Percentiles rank a stretch among this genome's conserved stretches.
These are phyloP conservation scores for Gonocerus acuteangulatus DNA, from an alignment of 2,888 invertebrate genomes.

Conservation along the genomic window DNA sequence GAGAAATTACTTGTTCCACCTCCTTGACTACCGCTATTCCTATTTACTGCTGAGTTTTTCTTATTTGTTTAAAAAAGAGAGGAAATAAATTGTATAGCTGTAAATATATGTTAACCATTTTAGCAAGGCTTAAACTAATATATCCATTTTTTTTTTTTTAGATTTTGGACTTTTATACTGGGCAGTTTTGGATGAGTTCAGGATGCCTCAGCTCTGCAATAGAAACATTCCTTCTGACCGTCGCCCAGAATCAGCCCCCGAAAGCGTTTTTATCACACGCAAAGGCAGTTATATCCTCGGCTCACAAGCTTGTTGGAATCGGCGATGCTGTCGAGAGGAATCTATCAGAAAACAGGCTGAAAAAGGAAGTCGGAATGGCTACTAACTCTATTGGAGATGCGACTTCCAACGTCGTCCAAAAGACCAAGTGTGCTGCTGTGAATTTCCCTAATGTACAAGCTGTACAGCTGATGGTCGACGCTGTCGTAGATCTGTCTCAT, in stretches of 20 bases:
- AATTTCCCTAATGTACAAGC: constrained; percentile 86
- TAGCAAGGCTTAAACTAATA: too few species aligned
- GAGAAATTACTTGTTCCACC: too few species aligned
- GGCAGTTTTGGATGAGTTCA: constrained; percentile 77
- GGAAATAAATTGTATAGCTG: too few species aligned
- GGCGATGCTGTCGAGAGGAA: constrained; percentile 11
- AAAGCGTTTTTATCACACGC: constrained; percentile 69
- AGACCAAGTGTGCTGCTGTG: constrained; percentile 83
- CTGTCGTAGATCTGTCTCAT: constrained; percentile 76
- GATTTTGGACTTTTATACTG: constrained; percentile 75
- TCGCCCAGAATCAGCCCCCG: constrained; percentile 89
- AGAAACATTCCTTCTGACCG: constrained; percentile 82
- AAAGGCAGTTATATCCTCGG: constrained; percentile 88
- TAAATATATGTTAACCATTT: too few species aligned
- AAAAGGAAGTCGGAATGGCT: constrained; percentile 63
- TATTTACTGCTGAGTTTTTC: too few species aligned
- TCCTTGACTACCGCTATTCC: too few species aligned
- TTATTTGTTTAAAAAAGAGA: too few species aligned
- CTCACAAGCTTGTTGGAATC: constrained; percentile 73
- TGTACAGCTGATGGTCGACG: constrained; percentile 89
- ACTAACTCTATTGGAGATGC: constrained; percentile 75
- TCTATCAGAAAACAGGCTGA: constrained; percentile 54
- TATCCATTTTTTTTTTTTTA: constrained; percentile 15
- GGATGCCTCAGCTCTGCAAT: constrained; percentile 79
- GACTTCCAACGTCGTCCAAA: constrained; percentile 66